Evolutionary conservation across 2,888 invertebrate species (phyloP), one percentile per base, ranked within the genome.

Genomic region (Stegophylla sp.): DNA sequence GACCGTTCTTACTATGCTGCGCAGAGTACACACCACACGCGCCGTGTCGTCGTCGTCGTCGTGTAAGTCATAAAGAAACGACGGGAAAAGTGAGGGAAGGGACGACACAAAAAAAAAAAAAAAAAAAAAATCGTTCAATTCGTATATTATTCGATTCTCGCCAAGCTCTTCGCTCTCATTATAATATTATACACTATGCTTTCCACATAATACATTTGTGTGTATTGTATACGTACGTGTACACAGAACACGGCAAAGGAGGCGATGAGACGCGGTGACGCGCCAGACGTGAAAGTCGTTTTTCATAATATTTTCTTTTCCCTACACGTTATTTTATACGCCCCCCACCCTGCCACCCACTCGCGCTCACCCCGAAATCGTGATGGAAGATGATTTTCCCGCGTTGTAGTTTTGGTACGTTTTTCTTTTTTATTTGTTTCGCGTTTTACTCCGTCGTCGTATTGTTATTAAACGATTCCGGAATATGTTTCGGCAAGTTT

Each of bases 401-500:
- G 64, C 75, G 75, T n/a, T 41, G 64, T 64, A 64, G 64, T 45
- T 79, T n/a, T n/a, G n/a, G n/a, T n/a, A n/a, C n/a, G n/a, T n/a
- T n/a, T n/a, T n/a, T n/a, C n/a, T n/a, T n/a, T 69, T 77, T 77
- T 77, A 67, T 77, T 77, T 67, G 77, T 77, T 77, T 77, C 77
- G 59, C 77, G 77, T 67, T 56, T 41, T 17, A 4, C 61, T n/a
- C n/a, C 15, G 59, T 17, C 74, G 61, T 53, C 41, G 26, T 48
- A 23, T 41, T 20, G 28, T 66, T 77, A 77, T 77, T 77, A 69
- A 77, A 77, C 77, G 77, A 48, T 74, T 51, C 63, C 45, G 10
- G 28, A 56, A 76, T 76, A 53, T 66, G 67, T 76, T 67, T 75
- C 64, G 56, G 20, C 61, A 28, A 61, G 45, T 73, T 59, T 43